Evolutionary conservation across 2,888 invertebrate species (phyloP), one percentile per base, ranked within the genome.

Genomic region (Polydrusus pterygomalis): DNA sequence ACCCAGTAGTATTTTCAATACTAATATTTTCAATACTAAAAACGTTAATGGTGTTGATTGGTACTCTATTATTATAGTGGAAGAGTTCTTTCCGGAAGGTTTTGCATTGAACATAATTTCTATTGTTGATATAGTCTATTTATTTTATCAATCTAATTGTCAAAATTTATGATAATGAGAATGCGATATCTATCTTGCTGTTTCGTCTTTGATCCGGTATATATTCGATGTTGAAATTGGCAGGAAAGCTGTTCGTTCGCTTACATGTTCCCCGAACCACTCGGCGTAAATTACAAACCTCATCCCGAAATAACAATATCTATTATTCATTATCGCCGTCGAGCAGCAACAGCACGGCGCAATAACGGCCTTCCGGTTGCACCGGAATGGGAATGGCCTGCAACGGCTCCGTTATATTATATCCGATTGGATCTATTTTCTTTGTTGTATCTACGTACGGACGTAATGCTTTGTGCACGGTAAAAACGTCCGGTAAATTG

Each of bases 341-440:
- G 54, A 54, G 30, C 34, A 34, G 34, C 56, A 56, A 8, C 30
- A n/a, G 34, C 56, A 20, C 9, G 56, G 15, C 20, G 30, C 34
- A 56, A 56, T 34, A 56, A 56, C 15, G 56, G 56, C 15, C 15
- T 56, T 56, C 56, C 56, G 56, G 34, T 30, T 56, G 34, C 56
- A 34, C 56, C 34, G 56, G 56, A 34, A 34, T 15, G 15, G 15
- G 15, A 56, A 56, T 15, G 34, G 13, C 25, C 34, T 56, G 56
- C 34, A 56, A 34, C 56, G 56, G 11, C 11, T 20, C 34, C 15
- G 15, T 30, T 56, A 34, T 30, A 34, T 56, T 56, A 34, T 34
- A 15, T 15, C 15, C 15, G 56, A 17, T 17, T n/a, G 0, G 17
- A 56, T 34, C 30, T 56, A 34, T 34, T 34, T 56, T 15, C 56